Base-by-base conservation (phyloP, 2,113 vertebrate genomes). In the Apus apus region DNA sequence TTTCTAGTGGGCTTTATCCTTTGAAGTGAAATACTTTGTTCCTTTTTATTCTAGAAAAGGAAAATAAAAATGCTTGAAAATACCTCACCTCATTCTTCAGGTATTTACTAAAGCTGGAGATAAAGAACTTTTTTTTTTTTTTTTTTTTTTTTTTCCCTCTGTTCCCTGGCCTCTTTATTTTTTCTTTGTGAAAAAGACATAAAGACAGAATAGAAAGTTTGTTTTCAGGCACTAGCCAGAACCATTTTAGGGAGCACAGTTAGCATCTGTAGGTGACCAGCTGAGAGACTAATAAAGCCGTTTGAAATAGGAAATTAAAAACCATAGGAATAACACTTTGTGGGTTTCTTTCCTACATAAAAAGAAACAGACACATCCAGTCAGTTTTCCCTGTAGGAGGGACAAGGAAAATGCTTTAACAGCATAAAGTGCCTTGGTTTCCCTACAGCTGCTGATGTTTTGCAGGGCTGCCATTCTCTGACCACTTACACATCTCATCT, bases 301-400 rank as follows among this genome's bases (percentile, higher is more conserved):
- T 93, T 60, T 85, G 93, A 96, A 96, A 85, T 57, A 77, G 51
- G 77, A 97, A 96, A 96, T 96, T 93, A 95, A 88, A 97, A 97
- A 87, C 90, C 58, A 76, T 86, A 88, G 81, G 72, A 51, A 95
- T 68, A 85, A 66, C 21, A 21, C 18, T 78, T 23, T 38, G 30
- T 57, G 43, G 78, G 57, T 75, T 15, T 90, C 78, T 77, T 46
- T 85, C 21, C 19, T 62, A 50, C 13, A 36, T 21, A 51, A 94
- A 85, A 73, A 76, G 34, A 65, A 85, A 57, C 7, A 68, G 16
- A 22, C 15, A 30, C 13, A 83, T 80, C 36, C 46, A 70, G 26
- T 58, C 45, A 12, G 6, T n/a, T 86, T 77, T 88, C 21, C 32
- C 21, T 17, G 20, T 40, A 29, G 19, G 18, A 76, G 50, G 13